Evolutionary conservation across 2,888 invertebrate genomes (phyloP).

Genomic region (Congeria kusceri): DNA sequence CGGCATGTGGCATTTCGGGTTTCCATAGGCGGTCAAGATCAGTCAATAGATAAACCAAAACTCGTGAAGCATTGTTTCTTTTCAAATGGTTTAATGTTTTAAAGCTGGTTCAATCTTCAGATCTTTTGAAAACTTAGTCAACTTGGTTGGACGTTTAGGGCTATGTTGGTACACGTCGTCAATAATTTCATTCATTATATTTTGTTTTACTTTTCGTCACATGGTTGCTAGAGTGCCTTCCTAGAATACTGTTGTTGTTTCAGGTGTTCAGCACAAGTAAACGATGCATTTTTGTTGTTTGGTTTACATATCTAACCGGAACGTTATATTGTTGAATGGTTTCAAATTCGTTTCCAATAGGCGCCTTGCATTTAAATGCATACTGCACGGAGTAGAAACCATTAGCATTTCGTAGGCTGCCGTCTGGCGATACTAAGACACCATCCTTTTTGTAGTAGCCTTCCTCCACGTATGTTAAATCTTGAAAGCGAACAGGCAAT

Average conservation of each 20-base stretch:
- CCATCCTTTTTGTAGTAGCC: slow-evolving; percentile 15
- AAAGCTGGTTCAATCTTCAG: no score
- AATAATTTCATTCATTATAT: no score
- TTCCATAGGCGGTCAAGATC: not conserved
- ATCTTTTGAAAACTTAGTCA: no score
- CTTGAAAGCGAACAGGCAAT: slow-evolving; percentile 29
- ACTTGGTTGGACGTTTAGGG: not conserved
- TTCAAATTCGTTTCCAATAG: no score
- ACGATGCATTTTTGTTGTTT: no score
- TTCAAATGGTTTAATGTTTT: no score
- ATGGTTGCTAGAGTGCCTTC: not conserved
- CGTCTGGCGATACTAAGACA: slow-evolving; percentile 26
- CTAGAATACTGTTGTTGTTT: not conserved
- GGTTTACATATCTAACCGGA: slow-evolving; percentile 24
- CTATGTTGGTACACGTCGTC: no score
- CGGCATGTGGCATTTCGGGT: not conserved
- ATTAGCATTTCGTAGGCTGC: slow-evolving; percentile 7
- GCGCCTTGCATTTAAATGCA: slow-evolving; percentile 39
- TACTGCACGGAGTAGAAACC: not conserved
- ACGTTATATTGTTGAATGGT: slow-evolving; percentile 24
- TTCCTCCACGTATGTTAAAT: slow-evolving; percentile 22
- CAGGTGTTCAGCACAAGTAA: no score
- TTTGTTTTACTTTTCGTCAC: no score
- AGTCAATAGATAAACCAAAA: not conserved
- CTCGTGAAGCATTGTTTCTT: not conserved